Conservation (phyloP, 2,888 invertebrate genomes). For the Patella depressa region DNA sequence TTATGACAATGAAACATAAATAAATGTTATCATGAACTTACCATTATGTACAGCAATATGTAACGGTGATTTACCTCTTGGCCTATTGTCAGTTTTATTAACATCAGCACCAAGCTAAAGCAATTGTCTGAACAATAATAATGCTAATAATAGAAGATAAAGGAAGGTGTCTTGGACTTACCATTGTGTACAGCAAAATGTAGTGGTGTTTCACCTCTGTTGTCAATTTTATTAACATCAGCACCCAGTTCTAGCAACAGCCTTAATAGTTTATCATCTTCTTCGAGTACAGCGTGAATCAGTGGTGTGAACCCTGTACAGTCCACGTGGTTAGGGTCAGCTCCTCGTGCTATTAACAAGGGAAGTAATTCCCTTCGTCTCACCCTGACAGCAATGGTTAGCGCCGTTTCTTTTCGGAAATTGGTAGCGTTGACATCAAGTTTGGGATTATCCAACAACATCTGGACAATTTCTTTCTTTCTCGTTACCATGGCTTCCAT, state of each 20-base stretch:
- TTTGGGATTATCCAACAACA: slow-evolving; percentile 35
- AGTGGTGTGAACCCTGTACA: slow-evolving; percentile 43
- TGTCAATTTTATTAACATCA: slow-evolving; percentile 48
- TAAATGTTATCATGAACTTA: slow-evolving; percentile 27
- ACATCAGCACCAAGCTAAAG: slow-evolving; percentile 51
- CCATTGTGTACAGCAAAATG: slow-evolving; percentile 52
- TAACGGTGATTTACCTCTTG: slow-evolving; percentile 49
- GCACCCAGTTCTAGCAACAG: slow-evolving; percentile 49
- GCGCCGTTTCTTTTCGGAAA: slow-evolving; percentile 42
- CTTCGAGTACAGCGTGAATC: slow-evolving; percentile 46
- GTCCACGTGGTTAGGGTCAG: slow-evolving; percentile 45
- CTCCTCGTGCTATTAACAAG: slow-evolving; percentile 54
- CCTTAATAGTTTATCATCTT: slow-evolving; percentile 42
- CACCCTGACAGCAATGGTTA: slow-evolving; percentile 44
- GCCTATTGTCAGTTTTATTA: slow-evolving; percentile 40
- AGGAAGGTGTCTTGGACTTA: slow-evolving; percentile 28
- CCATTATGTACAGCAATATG: slow-evolving; percentile 52
- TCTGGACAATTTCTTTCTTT: slow-evolving; percentile 40
- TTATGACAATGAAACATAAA: not conserved
- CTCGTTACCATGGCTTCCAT: slow-evolving; percentile 44
- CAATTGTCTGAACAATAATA: slow-evolving; percentile 40
- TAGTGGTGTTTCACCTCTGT: slow-evolving; percentile 50
- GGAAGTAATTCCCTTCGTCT: slow-evolving; percentile 41
- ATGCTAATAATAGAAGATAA: not conserved
- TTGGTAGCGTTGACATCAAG: slow-evolving; percentile 43